Base-by-base conservation (phyloP, 2,113 vertebrate species). In the Calcarius ornatus region DNA sequence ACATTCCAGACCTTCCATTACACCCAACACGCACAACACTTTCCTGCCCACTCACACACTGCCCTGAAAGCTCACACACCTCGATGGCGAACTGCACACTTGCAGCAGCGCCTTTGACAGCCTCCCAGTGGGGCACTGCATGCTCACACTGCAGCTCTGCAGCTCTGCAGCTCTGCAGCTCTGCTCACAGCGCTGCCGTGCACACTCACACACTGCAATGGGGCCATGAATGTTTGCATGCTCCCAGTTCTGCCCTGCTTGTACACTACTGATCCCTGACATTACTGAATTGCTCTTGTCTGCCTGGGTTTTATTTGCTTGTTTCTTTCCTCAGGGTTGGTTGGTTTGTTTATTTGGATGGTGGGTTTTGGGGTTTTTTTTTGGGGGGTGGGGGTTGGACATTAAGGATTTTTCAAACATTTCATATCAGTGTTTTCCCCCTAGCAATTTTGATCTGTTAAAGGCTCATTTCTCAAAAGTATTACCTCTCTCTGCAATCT, bases 101-200 rank as follows among this genome's bases (percentile, higher is more conserved):
- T 40, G 57, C 57, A 63, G 45, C 57, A 50, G 35, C 20, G 10
- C 17, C 28, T 40, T 21, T 12, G 8, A 40, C 35, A 50, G 16
- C 35, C 35, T 50, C 35, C 15, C 12, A 15, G 57, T 15, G 57
- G 33, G 35, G 28, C 16, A 38, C 28, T 48, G 43, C 2, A 1
- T 1, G 3, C 22, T 61, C 28, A 10, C n/a, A 25, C 0, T 56
- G 54, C 31, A 22, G 30, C 53, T 33, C 53, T 54, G 54, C 31
- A 22, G 30, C 53, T 33, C 53, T 54, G 50, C 27, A 30, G 28
- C 28, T 19, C 54, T 47, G 56, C n/a, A 60, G 43, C 27, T 60
- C n/a, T 25, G n/a, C 56, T 31, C n/a, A 4, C 27, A 31, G 73
- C 5, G 0, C n/a, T 11, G n/a, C 43, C 2, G 0, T 11, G 72